Base-by-base conservation (phyloP, 2,113 vertebrate species). In the Thamnophis sirtalis region DNA sequence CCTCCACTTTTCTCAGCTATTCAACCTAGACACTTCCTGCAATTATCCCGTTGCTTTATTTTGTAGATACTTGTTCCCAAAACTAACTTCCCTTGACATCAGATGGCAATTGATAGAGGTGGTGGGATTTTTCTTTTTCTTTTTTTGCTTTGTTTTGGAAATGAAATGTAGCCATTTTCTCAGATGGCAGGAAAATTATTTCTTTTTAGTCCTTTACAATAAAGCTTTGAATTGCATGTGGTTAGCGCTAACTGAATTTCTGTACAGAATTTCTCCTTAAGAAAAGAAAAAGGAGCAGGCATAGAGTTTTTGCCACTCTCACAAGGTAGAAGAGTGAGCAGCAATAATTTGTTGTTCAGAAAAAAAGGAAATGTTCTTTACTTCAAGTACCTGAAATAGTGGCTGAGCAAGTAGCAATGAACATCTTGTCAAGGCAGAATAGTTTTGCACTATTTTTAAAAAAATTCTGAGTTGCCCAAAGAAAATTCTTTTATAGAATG, bases 111-210 rank as follows among this genome's bases (percentile, higher is more conserved):
- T 91, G 94, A 94, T 51, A 96, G 91, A 15, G 6, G 5, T 3
- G 0, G 84, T 68, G 9, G 84, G 48, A 28, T 51, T 51, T 26
- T 26, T 19, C 5, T 4, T 54, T 54, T 55, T 55, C 5, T 55
- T 55, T 26, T 73, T 73, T 73, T 33, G 73, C 94, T 93, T 95
- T 92, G 92, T 91, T 94, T 95, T 92, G 89, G 91, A 94, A 88
- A 55, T 95, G 93, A 95, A 95, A 94, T 94, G 89, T 94, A 96
- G 93, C 55, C 89, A 55, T 58, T 93, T 92, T 90, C 92, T 28
- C 50, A 87, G 28, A 54, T 87, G 15, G 94, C 94, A 84, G 93
- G 63, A 90, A 43, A 33, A 95, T 58, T 53, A 92, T 38, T 92
- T 88, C 86, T 94, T 87, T 80, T 7, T 38, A 92, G 88, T 58